Base-by-base conservation (phyloP, 2,797 vertebrate genomes). In the Pseudomugil gertrudae region DNA sequence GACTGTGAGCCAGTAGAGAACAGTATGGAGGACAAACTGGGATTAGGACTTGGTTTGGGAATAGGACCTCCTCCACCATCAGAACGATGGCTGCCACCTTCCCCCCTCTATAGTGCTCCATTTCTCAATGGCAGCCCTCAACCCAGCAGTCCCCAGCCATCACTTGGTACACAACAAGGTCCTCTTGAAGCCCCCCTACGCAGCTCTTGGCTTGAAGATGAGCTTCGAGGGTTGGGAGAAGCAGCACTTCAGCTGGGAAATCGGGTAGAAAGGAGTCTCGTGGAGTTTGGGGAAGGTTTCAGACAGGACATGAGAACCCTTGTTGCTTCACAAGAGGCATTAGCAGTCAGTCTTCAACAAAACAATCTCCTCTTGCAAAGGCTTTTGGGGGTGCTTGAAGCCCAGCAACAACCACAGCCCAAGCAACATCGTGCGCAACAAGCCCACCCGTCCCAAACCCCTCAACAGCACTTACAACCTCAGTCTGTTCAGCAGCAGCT, bases 361-460 rank as follows among this genome's bases (percentile, higher is more conserved):
- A 95, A 95, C 86, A 95, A 95, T 64, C 81, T 94, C 57, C 93
- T 95, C 19, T 72, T 95, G 79, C 94, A 95, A 66, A 93, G 93
- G 84, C 86, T 95, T 36, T 72, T 95, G 66, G 92, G 90, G 63
- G 92, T 95, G 47, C 92, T 95, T 1, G 94, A 95, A 68, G 90
- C 91, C 24, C 93, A 94, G 81, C 93, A 94, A 33, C 92, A 93
- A 35, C 87, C 79, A 6, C 92, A 86, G 53, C 79, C 80, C 13
- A 88, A 89, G 64, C 92, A 90, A 40, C 89, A 91, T 66, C 87
- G 87, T 55, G 72, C 68, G 50, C 90, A 89, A 60, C 91, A 90
- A 67, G 70, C 70, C 48, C 86, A 90, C 50, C 87, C 87, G 36
- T 74, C 83, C 55, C 91, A 88, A 80, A 76, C 81, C 27, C 60